Evolutionary conservation across 2,888 invertebrate genomes (phyloP).

Genomic region (Drosophila mulleri): DNA sequence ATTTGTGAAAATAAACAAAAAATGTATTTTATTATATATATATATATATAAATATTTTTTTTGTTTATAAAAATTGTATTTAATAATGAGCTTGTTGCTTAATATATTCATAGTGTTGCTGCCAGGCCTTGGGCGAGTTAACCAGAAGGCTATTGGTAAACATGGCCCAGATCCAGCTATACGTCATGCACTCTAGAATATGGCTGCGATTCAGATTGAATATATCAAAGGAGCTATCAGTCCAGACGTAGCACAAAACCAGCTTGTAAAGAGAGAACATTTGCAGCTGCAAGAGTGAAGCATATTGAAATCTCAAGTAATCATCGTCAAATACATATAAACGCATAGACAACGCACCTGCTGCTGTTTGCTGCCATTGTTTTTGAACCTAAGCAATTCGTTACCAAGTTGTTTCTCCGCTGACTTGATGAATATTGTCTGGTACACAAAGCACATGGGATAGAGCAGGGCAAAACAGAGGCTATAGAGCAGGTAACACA

Average conservation of each 20-base stretch:
- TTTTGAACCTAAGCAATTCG: conserved; percentile 21
- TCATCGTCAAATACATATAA: neutral
- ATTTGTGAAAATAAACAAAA: too few species aligned
- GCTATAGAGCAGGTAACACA: accelerated
- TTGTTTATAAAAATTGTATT: too few species aligned
- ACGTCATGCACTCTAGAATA: conserved; percentile 30
- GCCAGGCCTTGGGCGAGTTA: conserved; percentile 11
- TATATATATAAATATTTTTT: too few species aligned
- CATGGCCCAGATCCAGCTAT: conserved; percentile 50
- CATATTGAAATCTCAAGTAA: too few species aligned
- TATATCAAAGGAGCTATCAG: conserved; percentile 17
- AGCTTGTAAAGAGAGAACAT: conserved; percentile 34
- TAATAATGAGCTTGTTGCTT: neutral
- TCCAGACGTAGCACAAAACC: neutral
- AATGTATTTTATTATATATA: too few species aligned
- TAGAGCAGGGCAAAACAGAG: conserved; percentile 5
- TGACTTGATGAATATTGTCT: conserved; percentile 10
- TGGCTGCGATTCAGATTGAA: conserved; percentile 34
- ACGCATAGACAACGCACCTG: conserved; percentile 15
- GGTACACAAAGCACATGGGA: conserved; percentile 31
- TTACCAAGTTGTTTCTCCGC: conserved; percentile 43
- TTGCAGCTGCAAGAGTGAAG: conserved; percentile 34
- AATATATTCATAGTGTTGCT: neutral
- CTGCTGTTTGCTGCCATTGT: conserved; percentile 14
- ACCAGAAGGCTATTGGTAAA: conserved; percentile 54